Base-by-base conservation (phyloP, 2,888 invertebrate genomes). In the Desoria tigrina region DNA sequence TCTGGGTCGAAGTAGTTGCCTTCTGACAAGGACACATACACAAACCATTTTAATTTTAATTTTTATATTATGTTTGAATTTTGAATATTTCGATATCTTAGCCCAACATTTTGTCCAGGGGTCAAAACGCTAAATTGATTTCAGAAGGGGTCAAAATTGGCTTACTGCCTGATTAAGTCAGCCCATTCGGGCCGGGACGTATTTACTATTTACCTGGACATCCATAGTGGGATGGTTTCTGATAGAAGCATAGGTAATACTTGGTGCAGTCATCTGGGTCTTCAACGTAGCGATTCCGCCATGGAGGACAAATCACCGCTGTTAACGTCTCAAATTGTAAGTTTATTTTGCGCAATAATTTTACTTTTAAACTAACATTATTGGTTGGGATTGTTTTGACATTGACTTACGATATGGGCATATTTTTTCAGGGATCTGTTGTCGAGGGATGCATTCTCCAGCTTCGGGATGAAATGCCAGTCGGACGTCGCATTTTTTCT, bases 171-270 rank as follows among this genome's bases (percentile, higher is more conserved):
- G 9, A 39, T 39, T 39, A 9, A 6, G n/a, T 42, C 6, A 27
- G 37, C 26, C 21, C 16, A 32, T 58, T 45, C 14, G 9, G 27
- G 23, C 23, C 59, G 21, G 45, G 18, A 14, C 23, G 23, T 18
- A 42, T n/a, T 14, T 42, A 45, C 2, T 26, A 6, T 6, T 39
- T 59, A 69, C 65, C 66, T 50, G 67, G 56, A 50, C 74, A 74
- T 1, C 64, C 51, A 42, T 62, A 69, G 42, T 70, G 74, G 16
- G 58, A 63, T 45, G 70, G 64, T 50, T 50, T 61, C 26, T 68
- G 69, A 42, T 61, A 71, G 39, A 63, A 72, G 58, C 74, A 74
- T n/a, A 72, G 61, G 60, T 65, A 74, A 42, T 66, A 74, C 50
- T 68, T 72, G 1, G 67, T 66, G 32, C 74, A 74, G 56, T 74